Evolutionary conservation across 2,113 vertebrate species (phyloP), one percentile per base, ranked within the genome.

Genomic region (Syrrhaptes paradoxus): DNA sequence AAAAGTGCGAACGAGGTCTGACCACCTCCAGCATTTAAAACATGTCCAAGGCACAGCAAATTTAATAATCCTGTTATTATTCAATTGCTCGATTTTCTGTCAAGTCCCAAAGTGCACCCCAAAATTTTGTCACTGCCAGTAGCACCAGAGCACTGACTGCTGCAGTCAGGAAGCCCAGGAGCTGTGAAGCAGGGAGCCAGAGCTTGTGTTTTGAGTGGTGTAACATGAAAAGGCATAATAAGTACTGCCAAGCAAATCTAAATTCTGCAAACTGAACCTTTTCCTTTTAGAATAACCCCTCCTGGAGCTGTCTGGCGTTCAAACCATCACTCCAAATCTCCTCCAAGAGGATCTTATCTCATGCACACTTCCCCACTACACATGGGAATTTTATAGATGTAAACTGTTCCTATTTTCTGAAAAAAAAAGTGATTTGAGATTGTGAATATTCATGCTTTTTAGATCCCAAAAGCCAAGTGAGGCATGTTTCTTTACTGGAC

Each of bases 41-140:
- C 32, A 10, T 5, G 31, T 57, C n/a, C 28, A 32, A 89, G 28
- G 54, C 25, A 54, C 0, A 36, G 12, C 0, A 0, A 32, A 36
- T 81, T 48, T 41, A 29, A 28, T 19, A 79, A 87, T 31, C 12
- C 38, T 13, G 38, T n/a, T 41, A 10, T 58, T 79, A 63, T 2
- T 49, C 51, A 49, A 36, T 57, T 63, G 9, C 52, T 5, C 13
- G 0, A 25, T 54, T 21, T 73, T 31, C 63, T 16, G 4, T 25
- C 32, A 32, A 25, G 7, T 29, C 72, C 41, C 34, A 17, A 34
- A 68, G 45, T 11, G 32, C 49, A 32, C 13, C 29, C 77, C 67
- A 68, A 9, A 43, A 52, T 49, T 67, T 1, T 31, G 55, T 17
- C 31, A 2, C 11, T 28, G 19, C 17, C 36, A 38, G 24, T 2